Percentiles rank a stretch among this genome's conserved stretches.
These are phyloP conservation scores for Orthosia gothica DNA, from an alignment of 2,888 invertebrate species.

Conservation along the genomic window DNA sequence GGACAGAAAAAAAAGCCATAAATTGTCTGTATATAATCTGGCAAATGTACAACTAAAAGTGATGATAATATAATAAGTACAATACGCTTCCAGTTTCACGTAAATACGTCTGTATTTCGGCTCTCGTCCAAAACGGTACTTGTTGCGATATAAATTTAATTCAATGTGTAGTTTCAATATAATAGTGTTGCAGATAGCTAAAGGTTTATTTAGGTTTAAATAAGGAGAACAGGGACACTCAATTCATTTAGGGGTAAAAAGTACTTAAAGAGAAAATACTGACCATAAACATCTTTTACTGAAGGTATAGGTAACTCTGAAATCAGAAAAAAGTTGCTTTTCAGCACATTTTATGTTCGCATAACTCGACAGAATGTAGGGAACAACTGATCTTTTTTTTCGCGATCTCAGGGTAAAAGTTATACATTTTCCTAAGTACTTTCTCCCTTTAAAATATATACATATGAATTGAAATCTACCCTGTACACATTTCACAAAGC, in stretches of 20 bases:
- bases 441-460: neutral
- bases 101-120: slow-evolving; percentile 61
- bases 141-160: slow-evolving; percentile 47
- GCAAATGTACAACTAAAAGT: slow-evolving; percentile 42
- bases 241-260: too few species aligned
- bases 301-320: neutral
- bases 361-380: neutral
- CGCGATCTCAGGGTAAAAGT: too few species aligned
- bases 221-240: neutral
- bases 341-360: neutral
- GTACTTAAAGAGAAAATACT: neutral
- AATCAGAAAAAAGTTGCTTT: neutral
- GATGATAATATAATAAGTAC: slow-evolving; percentile 42
- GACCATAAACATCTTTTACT: neutral
- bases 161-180: slow-evolving; percentile 3
- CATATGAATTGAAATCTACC: neutral
- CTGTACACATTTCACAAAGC: neutral
- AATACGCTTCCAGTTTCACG: slow-evolving; percentile 47
- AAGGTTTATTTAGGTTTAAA: neutral
- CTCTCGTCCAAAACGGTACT: slow-evolving; percentile 59
- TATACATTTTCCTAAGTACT: neutral
- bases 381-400: neutral
- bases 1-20: slow-evolving; percentile 22
- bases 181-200: slow-evolving; percentile 26
- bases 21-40: slow-evolving; percentile 40